Conservation (phyloP, 2,113 vertebrate species). For the Ictidomys tridecemlineatus region DNA sequence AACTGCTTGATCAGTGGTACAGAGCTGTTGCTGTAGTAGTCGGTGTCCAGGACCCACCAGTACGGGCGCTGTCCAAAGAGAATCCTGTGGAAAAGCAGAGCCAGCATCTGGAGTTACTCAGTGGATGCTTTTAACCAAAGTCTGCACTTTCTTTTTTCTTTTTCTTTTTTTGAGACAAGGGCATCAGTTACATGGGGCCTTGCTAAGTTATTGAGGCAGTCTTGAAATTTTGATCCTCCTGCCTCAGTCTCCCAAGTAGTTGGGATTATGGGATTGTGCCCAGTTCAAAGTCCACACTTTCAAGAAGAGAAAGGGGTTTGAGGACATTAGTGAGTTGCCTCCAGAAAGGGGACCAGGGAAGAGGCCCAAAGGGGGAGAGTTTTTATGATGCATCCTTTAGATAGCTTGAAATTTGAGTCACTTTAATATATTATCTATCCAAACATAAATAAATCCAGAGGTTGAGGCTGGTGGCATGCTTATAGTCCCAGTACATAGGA, state of each 20-base stretch:
- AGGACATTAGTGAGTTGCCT: neutral
- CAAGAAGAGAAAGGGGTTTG: neutral
- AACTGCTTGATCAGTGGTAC: slow-evolving; percentile 95
- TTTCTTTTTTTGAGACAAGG: too few species aligned
- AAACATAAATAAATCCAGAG: neutral
- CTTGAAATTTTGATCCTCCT: too few species aligned
- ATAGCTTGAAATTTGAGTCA: neutral
- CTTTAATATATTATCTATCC: neutral
- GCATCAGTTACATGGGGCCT: too few species aligned
- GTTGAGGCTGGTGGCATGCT: neutral
- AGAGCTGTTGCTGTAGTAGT: slow-evolving; percentile 89
- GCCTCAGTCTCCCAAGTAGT: too few species aligned
- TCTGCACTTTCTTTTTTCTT: neutral
- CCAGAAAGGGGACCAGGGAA: neutral
- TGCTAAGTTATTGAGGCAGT: too few species aligned
- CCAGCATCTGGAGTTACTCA: neutral
- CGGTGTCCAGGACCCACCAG: slow-evolving; percentile 97
- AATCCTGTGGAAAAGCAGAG: slow-evolving; percentile 89
- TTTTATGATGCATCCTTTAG: neutral
- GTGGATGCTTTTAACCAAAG: neutral
- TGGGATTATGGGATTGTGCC: too few species aligned
- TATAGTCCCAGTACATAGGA: neutral
- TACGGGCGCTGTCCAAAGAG: slow-evolving; percentile 98
- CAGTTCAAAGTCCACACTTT: neutral
- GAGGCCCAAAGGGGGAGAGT: neutral